phyloP scores from a whole-genome alignment of 2,888 invertebrate genomes.

The Drosophila borborema region DNA sequence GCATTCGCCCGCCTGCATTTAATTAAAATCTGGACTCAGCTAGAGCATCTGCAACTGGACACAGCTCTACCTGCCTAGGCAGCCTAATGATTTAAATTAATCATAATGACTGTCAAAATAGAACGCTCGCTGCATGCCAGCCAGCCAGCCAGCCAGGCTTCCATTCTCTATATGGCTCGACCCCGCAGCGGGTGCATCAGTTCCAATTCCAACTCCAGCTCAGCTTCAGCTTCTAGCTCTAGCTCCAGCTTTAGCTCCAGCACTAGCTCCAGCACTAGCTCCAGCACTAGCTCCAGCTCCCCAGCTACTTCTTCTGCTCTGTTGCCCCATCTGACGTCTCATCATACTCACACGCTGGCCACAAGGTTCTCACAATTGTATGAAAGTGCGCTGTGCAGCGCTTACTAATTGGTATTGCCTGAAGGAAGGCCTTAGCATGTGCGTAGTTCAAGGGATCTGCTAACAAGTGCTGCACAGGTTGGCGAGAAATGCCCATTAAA shows the following conservation, averaged over 20 bases:
- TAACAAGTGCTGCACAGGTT: too few species aligned
- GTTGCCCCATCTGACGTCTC: slow-evolving; percentile 68
- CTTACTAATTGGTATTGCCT: slow-evolving; percentile 77
- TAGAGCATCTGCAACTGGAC: slow-evolving; percentile 8
- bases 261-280: neutral
- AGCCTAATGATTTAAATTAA: slow-evolving; percentile 82
- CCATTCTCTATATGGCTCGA: slow-evolving; percentile 61
- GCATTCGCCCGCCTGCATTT: slow-evolving; percentile 64
- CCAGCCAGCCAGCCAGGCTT: slow-evolving; percentile 5
- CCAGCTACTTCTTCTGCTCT: slow-evolving; percentile 11
- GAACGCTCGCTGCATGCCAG: slow-evolving; percentile 65
- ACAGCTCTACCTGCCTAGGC: slow-evolving; percentile 67
- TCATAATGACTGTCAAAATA: slow-evolving; percentile 81
- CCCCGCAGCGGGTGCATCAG: slow-evolving; percentile 70
- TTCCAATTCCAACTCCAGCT: slow-evolving; percentile 6
- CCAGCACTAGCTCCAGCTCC: neutral
- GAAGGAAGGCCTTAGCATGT: slow-evolving; percentile 20
- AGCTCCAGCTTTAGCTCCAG: neutral
- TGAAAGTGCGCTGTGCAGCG: slow-evolving; percentile 72
- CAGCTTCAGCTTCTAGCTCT: slow-evolving; percentile 1
- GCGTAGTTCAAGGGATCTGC: slow-evolving; percentile 13
- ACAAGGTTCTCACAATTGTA: slow-evolving; percentile 78
- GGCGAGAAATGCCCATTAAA: too few species aligned
- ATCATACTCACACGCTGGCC: slow-evolving; percentile 77
- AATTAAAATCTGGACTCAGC: slow-evolving; percentile 65